Evolutionary conservation across 35 echinoderm and acorn worm genomes (phyloP).

Genomic region (Amphiura filiformis): DNA sequence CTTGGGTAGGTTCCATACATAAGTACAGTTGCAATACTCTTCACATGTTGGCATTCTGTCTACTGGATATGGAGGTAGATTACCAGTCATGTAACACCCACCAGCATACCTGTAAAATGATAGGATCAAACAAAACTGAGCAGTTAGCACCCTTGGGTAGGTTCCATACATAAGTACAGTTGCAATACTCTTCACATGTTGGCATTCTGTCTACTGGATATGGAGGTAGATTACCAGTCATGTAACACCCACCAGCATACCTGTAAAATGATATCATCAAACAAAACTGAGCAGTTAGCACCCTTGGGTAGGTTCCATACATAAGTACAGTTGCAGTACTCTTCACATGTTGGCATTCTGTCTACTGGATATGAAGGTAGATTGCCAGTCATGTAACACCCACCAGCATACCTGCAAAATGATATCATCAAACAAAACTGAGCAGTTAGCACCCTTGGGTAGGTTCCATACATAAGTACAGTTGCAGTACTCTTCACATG

Average conservation of each 20-base stretch:
- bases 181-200: conserved; percentile 68
- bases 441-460: neutral
- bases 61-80: conserved; percentile 26
- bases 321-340: conserved; percentile 78
- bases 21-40: conserved; percentile 79
- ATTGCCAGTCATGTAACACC: conserved; percentile 71
- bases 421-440: no score
- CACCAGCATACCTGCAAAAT: conserved; percentile 60
- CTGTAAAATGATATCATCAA: no score
- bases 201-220: conserved; percentile 36
- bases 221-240: conserved; percentile 53
- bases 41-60: conserved; percentile 58
- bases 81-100: conserved; percentile 71
- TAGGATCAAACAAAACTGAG: no score
- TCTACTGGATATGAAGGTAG: conserved; percentile 42
- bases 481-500: conserved; percentile 73
- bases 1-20: neutral
- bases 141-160: neutral
- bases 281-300: conserved; percentile 11
- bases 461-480: conserved; percentile 48
- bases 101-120: conserved; percentile 56
- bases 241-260: conserved; percentile 65
- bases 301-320: neutral
- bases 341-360: conserved; percentile 43
- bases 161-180: conserved; percentile 54